Evolutionary conservation across 2,888 invertebrate genomes (phyloP).

Genomic region (Cloeon dipterum): DNA sequence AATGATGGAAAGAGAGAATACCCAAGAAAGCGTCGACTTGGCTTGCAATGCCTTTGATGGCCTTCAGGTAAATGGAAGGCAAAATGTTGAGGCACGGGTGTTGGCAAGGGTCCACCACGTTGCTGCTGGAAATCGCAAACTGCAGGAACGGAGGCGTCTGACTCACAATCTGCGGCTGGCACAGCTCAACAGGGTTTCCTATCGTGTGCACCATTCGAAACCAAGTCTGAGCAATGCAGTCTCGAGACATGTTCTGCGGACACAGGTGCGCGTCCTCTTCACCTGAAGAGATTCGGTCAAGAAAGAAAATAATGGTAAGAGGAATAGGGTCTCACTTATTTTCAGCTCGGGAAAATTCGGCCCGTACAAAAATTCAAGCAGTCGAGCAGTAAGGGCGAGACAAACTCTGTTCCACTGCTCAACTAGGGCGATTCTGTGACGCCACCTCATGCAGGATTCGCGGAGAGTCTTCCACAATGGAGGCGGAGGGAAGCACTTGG

Average conservation of each 20-base stretch:
- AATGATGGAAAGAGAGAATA: no score
- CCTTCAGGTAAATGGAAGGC: constrained; percentile 77
- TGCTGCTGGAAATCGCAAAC: constrained; percentile 58
- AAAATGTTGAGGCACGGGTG: constrained; percentile 67
- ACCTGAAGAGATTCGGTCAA: constrained; percentile 28
- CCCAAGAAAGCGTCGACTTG: constrained; percentile 92
- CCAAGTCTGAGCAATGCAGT: constrained; percentile 88
- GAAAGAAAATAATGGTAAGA: no score
- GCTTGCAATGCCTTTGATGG: constrained; percentile 78
- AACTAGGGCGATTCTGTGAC: constrained; percentile 77
- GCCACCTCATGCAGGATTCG: constrained; percentile 81
- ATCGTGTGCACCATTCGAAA: constrained; percentile 83
- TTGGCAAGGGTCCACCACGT: constrained; percentile 64
- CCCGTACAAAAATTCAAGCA: constrained; percentile 75
- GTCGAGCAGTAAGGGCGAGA: constrained; percentile 60
- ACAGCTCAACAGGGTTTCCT: constrained; percentile 84
- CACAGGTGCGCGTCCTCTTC: constrained; percentile 70
- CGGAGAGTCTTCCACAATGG: constrained; percentile 87
- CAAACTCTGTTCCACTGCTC: constrained; percentile 92
- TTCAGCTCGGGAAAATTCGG: constrained; percentile 58
- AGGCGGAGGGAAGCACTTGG: constrained; percentile 77
- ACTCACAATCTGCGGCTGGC: constrained; percentile 52
- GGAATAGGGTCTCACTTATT: constrained; percentile 51
- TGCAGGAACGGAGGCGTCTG: constrained; percentile 53
- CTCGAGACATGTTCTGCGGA: constrained; percentile 62